Evolutionary conservation across 2,888 invertebrate genomes (phyloP).

Genomic region (Chalcis sispes): DNA sequence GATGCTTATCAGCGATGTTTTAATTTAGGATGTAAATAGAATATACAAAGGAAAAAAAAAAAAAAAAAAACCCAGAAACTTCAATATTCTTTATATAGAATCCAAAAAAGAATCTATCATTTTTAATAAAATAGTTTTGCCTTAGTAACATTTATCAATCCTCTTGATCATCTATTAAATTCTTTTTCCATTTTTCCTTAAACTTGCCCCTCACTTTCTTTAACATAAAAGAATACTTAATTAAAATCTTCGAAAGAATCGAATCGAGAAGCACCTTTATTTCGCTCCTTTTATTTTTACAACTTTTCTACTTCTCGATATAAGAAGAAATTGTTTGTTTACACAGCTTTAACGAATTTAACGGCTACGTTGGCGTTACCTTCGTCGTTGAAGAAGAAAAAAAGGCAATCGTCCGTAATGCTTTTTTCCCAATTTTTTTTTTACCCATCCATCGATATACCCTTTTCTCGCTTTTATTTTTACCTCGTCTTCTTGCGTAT

Average conservation of each 20-base stretch:
- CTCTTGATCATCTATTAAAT: constrained; percentile 8
- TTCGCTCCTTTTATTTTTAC: not conserved
- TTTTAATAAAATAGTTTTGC: not conserved
- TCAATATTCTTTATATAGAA: too few species aligned
- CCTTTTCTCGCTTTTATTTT: not conserved
- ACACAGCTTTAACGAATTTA: too few species aligned
- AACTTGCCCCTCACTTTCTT: not conserved
- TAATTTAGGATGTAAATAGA: too few species aligned
- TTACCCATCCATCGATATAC: not conserved
- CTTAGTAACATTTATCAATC: not conserved
- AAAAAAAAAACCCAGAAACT: too few species aligned
- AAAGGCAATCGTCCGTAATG: too few species aligned
- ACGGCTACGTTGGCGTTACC: too few species aligned
- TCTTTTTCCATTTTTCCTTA: not conserved
- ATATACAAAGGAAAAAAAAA: too few species aligned
- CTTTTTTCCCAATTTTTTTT: not conserved
- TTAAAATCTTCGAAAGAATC: constrained; percentile 11
- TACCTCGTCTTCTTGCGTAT: not conserved
- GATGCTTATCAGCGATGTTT: too few species aligned
- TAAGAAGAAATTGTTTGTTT: not conserved
- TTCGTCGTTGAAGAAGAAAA: too few species aligned
- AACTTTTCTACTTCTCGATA: not conserved
- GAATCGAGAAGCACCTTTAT: not conserved
- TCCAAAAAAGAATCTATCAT: not conserved
- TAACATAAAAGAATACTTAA: constrained; percentile 18